A percentile compares a stretch with the other conserved stretches of the same genome.
Evolutionary conservation across 92 coral and sea anemone species (phyloP).

Genomic region (Phenganax subtilis): DNA sequence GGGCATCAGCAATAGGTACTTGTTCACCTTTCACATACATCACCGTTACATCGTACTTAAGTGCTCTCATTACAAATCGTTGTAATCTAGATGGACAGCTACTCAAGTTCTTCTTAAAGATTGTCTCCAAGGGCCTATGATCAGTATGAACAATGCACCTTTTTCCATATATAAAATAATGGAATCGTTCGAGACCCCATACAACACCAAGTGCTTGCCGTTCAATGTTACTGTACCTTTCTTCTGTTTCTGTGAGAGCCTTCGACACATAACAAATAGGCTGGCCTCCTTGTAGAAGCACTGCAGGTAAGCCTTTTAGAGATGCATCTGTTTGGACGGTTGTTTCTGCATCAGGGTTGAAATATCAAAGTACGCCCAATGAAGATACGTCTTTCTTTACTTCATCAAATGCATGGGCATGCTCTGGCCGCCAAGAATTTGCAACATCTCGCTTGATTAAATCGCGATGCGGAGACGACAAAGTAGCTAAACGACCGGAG

Average conservation of each 20-base stretch:
- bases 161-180: conserved; percentile 56
- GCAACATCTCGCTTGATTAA: conserved; percentile 46
- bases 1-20: conserved; percentile 54
- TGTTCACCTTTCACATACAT: conserved; percentile 50
- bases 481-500: conserved; percentile 38
- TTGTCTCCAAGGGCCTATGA: conserved; percentile 48
- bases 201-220: conserved; percentile 51
- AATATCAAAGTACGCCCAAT: conserved; percentile 45
- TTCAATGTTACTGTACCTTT: conserved; percentile 56
- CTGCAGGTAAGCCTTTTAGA: conserved; percentile 41
- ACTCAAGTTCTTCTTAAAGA: conserved; percentile 45
- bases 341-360: conserved; percentile 45
- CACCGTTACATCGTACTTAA: conserved; percentile 48
- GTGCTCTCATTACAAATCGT: conserved; percentile 49
- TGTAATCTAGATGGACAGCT: conserved; percentile 57
- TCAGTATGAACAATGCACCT: conserved; percentile 55
- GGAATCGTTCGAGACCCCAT: conserved; percentile 58
- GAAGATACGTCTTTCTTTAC: conserved; percentile 39
- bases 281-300: conserved; percentile 48
- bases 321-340: conserved; percentile 52
- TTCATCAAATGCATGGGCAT: conserved; percentile 31
- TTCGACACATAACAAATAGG: conserved; percentile 51
- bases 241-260: conserved; percentile 54
- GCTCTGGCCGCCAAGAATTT: conserved; percentile 47
- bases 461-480: conserved; percentile 38